phyloP scores from a whole-genome alignment of 2,113 vertebrate genomes.

The Coptodon rendalli region DNA sequence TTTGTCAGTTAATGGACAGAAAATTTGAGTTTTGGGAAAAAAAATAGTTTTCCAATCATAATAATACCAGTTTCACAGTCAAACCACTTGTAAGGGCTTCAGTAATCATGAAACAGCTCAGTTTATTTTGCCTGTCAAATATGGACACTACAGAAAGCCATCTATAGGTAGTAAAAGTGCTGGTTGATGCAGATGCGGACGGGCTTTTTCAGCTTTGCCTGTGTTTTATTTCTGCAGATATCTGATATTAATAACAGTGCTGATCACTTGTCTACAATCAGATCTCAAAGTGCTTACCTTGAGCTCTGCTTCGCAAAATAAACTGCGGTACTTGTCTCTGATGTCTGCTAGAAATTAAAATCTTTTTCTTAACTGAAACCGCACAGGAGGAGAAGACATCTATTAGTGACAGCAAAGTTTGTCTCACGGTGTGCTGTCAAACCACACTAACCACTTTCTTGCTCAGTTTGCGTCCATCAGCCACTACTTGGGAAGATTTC shows the following conservation, averaged over 20 bases:
- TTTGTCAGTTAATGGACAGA: neutral
- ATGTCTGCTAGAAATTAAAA: neutral
- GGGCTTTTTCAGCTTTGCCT: neutral
- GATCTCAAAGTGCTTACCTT: neutral
- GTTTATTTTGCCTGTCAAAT: neutral
- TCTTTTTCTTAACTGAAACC: neutral
- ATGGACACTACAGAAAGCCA: neutral
- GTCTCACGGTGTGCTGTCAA: neutral
- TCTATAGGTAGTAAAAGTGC: neutral
- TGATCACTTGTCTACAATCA: neutral
- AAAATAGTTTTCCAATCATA: neutral
- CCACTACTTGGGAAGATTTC: neutral
- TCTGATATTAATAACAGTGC: neutral
- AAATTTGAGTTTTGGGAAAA: neutral
- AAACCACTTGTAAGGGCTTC: neutral
- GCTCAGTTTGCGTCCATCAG: neutral
- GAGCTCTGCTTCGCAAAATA: neutral
- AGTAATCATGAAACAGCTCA: neutral
- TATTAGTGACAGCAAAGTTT: neutral
- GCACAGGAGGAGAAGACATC: neutral
- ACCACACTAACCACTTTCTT: slow-evolving; percentile 12
- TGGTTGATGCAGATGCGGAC: neutral
- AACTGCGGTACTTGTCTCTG: neutral
- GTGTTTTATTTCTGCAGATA: neutral
- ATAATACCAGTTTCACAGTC: neutral